phyloP scores from a whole-genome alignment of 2,797 vertebrate species.

The Amblyraja radiata region DNA sequence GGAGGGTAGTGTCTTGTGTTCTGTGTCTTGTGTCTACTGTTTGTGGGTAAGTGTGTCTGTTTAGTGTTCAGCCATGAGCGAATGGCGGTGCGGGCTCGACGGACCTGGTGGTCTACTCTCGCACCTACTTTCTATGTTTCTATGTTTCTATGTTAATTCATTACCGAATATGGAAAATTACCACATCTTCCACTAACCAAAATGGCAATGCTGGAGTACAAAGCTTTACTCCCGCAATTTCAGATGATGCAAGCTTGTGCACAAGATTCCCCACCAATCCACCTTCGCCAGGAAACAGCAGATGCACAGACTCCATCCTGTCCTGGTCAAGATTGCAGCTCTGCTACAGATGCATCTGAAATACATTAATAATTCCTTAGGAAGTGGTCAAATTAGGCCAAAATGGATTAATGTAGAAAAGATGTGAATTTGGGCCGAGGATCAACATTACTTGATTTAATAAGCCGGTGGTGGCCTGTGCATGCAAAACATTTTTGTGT shows the following conservation, averaged over 20 bases:
- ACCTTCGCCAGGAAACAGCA: neutral
- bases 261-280: neutral
- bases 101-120: no score
- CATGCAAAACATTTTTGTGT: no score
- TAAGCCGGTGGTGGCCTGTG: neutral
- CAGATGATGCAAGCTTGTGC: neutral
- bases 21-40: no score
- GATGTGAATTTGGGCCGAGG: neutral
- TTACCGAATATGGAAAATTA: neutral
- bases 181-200: neutral
- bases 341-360: conserved; percentile 4
- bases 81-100: no score
- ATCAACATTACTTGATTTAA: neutral
- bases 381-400: conserved; percentile 27
- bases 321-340: neutral
- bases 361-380: neutral
- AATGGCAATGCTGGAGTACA: no score
- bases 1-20: no score
- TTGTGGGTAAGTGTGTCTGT: no score
- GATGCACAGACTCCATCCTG: neutral
- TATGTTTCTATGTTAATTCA: no score
- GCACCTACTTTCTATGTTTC: no score
- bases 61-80: no score
- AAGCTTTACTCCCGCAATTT: neutral
- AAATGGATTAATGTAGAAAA: conserved; percentile 21